phyloP scores from a whole-genome alignment of 2,113 vertebrate species.

The Piprites chloris region DNA sequence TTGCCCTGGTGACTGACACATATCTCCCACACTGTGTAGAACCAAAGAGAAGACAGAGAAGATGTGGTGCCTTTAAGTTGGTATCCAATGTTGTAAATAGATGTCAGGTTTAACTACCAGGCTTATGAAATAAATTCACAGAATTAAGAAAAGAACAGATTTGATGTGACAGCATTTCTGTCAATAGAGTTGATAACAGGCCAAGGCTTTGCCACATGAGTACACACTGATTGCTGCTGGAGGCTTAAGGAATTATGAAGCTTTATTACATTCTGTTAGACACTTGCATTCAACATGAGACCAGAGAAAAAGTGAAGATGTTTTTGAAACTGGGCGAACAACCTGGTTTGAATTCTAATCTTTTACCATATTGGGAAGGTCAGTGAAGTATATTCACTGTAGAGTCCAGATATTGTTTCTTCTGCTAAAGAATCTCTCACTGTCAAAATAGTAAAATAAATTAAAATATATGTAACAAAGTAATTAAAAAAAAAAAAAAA shows the following conservation, averaged over 20 bases:
- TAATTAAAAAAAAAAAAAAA: background rate
- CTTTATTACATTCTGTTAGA: background rate
- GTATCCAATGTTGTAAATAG: background rate
- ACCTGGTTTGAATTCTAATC: background rate
- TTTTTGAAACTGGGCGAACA: background rate
- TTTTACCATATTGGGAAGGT: background rate
- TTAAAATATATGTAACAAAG: slow-evolving; percentile 41
- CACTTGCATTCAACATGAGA: background rate
- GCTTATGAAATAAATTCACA: slow-evolving; percentile 48
- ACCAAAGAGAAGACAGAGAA: background rate
- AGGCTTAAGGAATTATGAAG: slow-evolving; percentile 37
- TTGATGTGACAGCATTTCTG: slow-evolving; percentile 59
- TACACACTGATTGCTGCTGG: slow-evolving; percentile 30
- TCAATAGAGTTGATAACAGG: slow-evolving; percentile 63
- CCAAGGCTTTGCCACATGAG: slow-evolving; percentile 52
- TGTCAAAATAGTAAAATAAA: slow-evolving; percentile 57
- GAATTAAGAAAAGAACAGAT: slow-evolving; percentile 56
- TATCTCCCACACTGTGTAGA: background rate
- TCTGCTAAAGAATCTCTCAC: background rate
- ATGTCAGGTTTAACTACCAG: slow-evolving; percentile 46
- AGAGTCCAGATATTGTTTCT: background rate
- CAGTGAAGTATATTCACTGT: background rate
- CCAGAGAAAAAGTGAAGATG: background rate
- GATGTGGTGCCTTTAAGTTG: slow-evolving; percentile 16
- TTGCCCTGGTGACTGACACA: background rate